Base-by-base conservation (phyloP, 2,888 invertebrate species). In the Apocheima hispidaria region DNA sequence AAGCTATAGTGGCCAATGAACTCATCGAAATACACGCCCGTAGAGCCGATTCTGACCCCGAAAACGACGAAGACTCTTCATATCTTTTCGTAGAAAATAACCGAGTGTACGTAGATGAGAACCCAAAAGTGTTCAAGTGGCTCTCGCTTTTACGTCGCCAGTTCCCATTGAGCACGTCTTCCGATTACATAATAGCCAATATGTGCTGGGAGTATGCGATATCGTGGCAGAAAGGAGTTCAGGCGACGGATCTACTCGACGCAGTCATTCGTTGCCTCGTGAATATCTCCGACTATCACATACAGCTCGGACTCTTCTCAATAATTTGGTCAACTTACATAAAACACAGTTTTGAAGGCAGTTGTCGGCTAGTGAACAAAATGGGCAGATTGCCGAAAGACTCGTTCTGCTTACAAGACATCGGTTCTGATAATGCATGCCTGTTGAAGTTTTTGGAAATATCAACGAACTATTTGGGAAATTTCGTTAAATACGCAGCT, bases 191-290 rank as follows among this genome's bases (percentile, higher is more conserved):
- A 38, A 91, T 98, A 49, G 95, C 96, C 12, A 97, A 98, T 81
- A 96, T 98, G 94, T 95, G 96, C 69, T 98, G 98, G 98, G 98
- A 98, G 83, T 98, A 97, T 81, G 95, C 97, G 54, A 94, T 96
- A 69, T 94, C 95, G 52, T 99, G 98, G 98, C 96, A 97, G 78
- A 97, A 96, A 82, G 94, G 96, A 69, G 93, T 95, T 63, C 93
- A 95, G 43, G 93, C 94, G 66, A 89, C 96, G 4, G 90, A 94
- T 12, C 93, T 95, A 72, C 92, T 98, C 30, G 93, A 95, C 67
- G 95, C 96, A n/a, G 95, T 96, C 0, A 76, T 98, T 4, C 90
- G 90, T 52, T 97, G 96, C 79, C 88, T 98, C 49, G 92, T 93
- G 53, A 91, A 93, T 67, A 94, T 97, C 75, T 94, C 94, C 14